phyloP scores from a whole-genome alignment of 35 echinoderm and acorn worm genomes.

The Heliocidaris erythrogramma region DNA sequence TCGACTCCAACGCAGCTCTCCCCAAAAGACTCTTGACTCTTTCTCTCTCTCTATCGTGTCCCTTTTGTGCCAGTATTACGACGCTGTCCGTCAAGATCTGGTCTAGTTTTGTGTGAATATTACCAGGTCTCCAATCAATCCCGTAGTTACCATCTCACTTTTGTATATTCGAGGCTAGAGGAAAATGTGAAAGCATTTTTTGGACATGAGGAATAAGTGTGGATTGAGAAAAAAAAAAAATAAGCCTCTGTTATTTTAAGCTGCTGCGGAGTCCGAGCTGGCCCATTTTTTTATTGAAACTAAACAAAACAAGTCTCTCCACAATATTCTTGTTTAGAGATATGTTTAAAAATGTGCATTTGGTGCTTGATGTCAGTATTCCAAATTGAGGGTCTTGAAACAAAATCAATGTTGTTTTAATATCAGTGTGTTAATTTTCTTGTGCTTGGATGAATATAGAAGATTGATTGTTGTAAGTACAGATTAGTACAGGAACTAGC shows the following conservation, averaged over 20 bases:
- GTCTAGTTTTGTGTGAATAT: conserved; percentile 29
- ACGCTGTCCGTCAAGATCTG: neutral
- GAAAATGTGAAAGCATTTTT: neutral
- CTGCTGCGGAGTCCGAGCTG: conserved; percentile 42
- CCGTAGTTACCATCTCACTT: conserved; percentile 41
- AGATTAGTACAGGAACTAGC: conserved; percentile 21
- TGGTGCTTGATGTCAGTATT: conserved; percentile 32
- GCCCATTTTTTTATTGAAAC: neutral
- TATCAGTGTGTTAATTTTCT: conserved; percentile 42
- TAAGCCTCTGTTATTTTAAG: neutral
- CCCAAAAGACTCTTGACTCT: neutral
- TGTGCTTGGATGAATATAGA: conserved; percentile 40
- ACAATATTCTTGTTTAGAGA: conserved; percentile 16
- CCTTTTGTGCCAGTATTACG: conserved; percentile 15
- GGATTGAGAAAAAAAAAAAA: neutral
- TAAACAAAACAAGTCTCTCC: conserved; percentile 40
- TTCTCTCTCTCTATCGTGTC: neutral
- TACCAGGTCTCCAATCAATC: neutral
- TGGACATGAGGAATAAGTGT: neutral
- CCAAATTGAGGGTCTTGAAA: neutral
- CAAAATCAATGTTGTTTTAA: conserved; percentile 21
- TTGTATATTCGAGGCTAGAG: neutral
- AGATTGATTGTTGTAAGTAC: conserved; percentile 32
- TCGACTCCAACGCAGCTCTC: conserved; percentile 40
- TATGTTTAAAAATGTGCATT: conserved; percentile 21